Percentiles rank a stretch among this genome's conserved stretches.
Evolutionary conservation across 2,113 vertebrate species (phyloP).

Genomic region (Scopus umbretta): DNA sequence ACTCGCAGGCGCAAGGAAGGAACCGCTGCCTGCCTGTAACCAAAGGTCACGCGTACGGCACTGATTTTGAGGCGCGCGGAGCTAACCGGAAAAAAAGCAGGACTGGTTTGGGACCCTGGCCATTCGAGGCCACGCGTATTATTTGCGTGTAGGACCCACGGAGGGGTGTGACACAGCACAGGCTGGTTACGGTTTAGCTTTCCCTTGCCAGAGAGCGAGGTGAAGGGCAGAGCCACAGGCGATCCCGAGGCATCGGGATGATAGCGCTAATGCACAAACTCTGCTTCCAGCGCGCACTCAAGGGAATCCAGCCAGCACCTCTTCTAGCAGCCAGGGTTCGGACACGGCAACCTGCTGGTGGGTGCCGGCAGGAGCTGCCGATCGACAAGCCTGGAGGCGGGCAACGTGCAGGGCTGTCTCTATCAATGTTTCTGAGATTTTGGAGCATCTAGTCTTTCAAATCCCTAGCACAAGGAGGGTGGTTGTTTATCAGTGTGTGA

Average conservation of each 20-base stretch:
- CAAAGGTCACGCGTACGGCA: background rate
- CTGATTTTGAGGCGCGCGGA: background rate
- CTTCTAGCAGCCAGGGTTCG: background rate
- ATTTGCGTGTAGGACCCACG: background rate
- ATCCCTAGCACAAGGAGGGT: background rate
- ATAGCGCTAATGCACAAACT: background rate
- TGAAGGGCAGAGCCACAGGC: background rate
- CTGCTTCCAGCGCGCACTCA: background rate
- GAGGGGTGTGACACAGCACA: background rate
- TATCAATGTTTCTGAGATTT: background rate
- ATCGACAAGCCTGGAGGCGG: background rate
- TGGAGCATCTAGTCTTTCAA: background rate
- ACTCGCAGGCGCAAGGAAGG: background rate
- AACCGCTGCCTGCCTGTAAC: background rate
- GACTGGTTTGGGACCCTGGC: background rate
- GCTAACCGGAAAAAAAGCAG: background rate
- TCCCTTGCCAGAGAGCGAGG: background rate
- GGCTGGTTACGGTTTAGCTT: background rate
- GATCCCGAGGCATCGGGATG: background rate
- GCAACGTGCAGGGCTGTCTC: background rate
- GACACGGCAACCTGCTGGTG: rapidly evolving
- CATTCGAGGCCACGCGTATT: background rate
- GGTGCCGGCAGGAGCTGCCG: background rate
- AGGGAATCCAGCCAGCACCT: background rate
- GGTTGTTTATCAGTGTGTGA: background rate